Percentiles rank a stretch among this genome's conserved stretches.
Conservation (phyloP, 2,888 invertebrate genomes). For the Bembecia ichneumoniformis region DNA sequence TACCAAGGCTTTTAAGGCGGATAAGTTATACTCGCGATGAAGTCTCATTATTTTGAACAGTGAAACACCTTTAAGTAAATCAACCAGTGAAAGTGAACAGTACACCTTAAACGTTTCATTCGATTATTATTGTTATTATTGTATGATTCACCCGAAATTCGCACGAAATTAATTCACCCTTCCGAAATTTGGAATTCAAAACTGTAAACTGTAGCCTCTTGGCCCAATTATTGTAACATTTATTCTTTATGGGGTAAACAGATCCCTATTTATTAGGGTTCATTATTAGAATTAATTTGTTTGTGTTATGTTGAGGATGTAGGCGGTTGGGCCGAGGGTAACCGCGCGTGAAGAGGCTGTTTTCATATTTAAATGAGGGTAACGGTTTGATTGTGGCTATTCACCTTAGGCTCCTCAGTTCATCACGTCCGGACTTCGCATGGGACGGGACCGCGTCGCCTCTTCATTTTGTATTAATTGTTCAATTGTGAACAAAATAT, state of each 20-base stretch:
- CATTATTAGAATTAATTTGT: constrained; percentile 72
- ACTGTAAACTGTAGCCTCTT: constrained; percentile 61
- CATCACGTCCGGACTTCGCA: not conserved
- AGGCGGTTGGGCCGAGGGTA: constrained; percentile 34
- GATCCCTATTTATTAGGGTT: constrained; percentile 69
- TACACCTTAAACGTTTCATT: constrained; percentile 30
- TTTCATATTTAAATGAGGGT: constrained; percentile 71
- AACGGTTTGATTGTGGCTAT: constrained; percentile 52
- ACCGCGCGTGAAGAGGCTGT: constrained; percentile 54
- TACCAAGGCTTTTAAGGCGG: too few relatives aligned
- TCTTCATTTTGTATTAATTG: too few relatives aligned
- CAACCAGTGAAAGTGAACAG: not conserved
- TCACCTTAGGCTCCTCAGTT: constrained; percentile 28
- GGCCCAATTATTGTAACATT: constrained; percentile 68
- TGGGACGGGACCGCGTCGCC: not conserved
- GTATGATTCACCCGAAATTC: constrained; percentile 36
- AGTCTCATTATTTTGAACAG: not conserved
- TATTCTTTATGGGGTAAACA: constrained; percentile 69
- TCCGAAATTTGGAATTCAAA: constrained; percentile 52
- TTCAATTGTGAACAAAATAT: too few relatives aligned
- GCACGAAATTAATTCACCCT: constrained; percentile 60
- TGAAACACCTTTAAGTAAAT: not conserved
- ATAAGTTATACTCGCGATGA: too few relatives aligned
- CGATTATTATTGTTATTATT: constrained; percentile 38
- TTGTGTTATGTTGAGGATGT: constrained; percentile 61